Evolutionary conservation across 2,888 invertebrate species (phyloP), one percentile per base, ranked within the genome.

Genomic region (Steinernema scapterisci): DNA sequence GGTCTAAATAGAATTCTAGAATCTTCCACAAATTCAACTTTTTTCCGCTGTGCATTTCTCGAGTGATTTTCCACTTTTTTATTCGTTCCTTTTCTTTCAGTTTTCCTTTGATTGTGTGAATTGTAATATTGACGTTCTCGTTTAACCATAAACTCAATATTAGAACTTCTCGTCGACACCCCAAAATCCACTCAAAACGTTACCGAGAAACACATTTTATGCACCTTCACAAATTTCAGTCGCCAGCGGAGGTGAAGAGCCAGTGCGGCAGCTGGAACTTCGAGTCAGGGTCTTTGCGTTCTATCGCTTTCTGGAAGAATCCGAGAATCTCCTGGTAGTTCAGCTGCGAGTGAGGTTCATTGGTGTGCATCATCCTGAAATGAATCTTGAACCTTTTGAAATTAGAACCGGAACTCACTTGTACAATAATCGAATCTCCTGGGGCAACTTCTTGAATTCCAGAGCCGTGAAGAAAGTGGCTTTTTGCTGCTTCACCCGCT

Each of bases 211-310:
- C 38, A 38, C 38, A 38, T 38, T 38, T 38, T 38, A 48, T 48
- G 13, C 13, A 5, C 3, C 48, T 48, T 19, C 48, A n/a, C n/a
- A n/a, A 51, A 51, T 25, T 21, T 21, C 21, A 54, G 13, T 54
- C 54, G 1, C 54, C 54, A 11, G 54, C 54, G 3, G 54, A 54
- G 21, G 54, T 54, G 54, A 54, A 54, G 11, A 76, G 76, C 76
- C 76, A 76, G n/a, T 48, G 38, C 19, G 76, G 76, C n/a, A 76
- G 51, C 45, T 76, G 71, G 38, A 52, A 77, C 48, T 21, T 52
- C 21, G 44, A 56, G n/a, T 54, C 51, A 27, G 75, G 76, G 70
- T 76, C 76, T 16, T 44, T 27, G 27, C 76, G 44, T 7, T 45
- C 46, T 31, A 76, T 51, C 9, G 70, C 73, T 21, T 31, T 45